Evolutionary conservation across 2,797 vertebrate genomes (phyloP), one percentile per base, ranked within the genome.

Genomic region (Siniperca undulata): DNA sequence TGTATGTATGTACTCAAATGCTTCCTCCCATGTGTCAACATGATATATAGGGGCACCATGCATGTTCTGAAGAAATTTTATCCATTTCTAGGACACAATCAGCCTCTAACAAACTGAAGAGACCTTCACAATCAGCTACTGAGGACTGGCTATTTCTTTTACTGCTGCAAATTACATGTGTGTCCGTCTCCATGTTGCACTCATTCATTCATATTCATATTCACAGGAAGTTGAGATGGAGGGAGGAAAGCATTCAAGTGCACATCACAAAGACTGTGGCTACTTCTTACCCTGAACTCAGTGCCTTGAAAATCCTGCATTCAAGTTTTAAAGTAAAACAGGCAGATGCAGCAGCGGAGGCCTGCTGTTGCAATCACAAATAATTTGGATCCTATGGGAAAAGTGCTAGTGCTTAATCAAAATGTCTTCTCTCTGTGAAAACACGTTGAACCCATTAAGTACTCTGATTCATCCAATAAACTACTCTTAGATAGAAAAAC

Each of bases 391-490:
- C 80, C 67, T 59, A 19, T 1, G 27, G 78, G 77, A 80, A 42
- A 80, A 80, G 70, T 50, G 72, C 80, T 80, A 58, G 62, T 30
- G 17, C 80, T 86, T 75, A 68, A 74, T 87, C 86, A 88, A 73
- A 88, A 78, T 2, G 61, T 62, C 73, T 24, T 78, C 42, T 59
- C 60, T 73, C 36, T 7, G 42, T 42, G 78, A 80, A 30, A 75
- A 85, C 88, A 80, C 27, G 38, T 1, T 65, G 40, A 91, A 79
- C 74, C 80, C 74, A 78, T 92, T 79, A 86, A 67, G 58, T 60
- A 60, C 58, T 62, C 70, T 27, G 68, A 86, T 81, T 87, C 65
- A 74, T 74, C 74, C 81, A 77, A 80, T 89, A 86, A 91, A 74
- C 20, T 53, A 48, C 78, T 84, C 70, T 36, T 38, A 27, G 75